These are phyloP conservation scores for Noturus placidus DNA, from an alignment of 2,113 vertebrate genomes.

Conservation along the genomic window DNA sequence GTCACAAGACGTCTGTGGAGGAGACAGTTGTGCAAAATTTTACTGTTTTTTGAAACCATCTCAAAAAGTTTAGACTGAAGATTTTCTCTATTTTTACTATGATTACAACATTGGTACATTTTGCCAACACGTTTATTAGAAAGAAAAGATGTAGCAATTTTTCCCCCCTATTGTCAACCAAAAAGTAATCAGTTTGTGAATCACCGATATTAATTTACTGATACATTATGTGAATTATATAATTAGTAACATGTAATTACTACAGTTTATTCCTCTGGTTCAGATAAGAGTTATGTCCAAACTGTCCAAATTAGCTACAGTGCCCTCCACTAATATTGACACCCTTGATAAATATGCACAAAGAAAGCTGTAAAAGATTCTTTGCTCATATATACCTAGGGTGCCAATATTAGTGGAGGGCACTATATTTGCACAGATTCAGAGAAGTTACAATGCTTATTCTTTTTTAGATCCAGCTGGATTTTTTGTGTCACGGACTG, in stretches of 20 bases:
- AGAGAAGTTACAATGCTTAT: background rate
- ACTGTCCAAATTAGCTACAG: background rate
- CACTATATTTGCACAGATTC: no score
- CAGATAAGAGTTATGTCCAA: background rate
- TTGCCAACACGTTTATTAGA: background rate
- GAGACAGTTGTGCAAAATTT: background rate
- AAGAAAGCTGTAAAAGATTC: no score
- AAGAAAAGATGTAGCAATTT: background rate
- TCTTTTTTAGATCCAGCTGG: slow-evolving; percentile 6
- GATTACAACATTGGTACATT: background rate
- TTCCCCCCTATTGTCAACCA: background rate
- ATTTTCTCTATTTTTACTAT: background rate
- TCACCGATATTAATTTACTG: background rate
- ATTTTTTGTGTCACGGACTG: slow-evolving; percentile 59
- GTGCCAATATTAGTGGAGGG: no score
- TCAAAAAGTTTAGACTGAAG: background rate
- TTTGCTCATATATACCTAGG: no score
- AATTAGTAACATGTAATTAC: background rate
- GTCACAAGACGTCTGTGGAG: background rate
- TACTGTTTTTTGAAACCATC: background rate
- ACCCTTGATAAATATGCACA: no score
- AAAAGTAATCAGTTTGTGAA: background rate
- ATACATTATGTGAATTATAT: background rate
- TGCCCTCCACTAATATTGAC: no score
- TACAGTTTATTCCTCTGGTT: background rate